Evolutionary conservation across 2,888 invertebrate species (phyloP), one percentile per base, ranked within the genome.

Genomic region (Hybos culiciformis): DNA sequence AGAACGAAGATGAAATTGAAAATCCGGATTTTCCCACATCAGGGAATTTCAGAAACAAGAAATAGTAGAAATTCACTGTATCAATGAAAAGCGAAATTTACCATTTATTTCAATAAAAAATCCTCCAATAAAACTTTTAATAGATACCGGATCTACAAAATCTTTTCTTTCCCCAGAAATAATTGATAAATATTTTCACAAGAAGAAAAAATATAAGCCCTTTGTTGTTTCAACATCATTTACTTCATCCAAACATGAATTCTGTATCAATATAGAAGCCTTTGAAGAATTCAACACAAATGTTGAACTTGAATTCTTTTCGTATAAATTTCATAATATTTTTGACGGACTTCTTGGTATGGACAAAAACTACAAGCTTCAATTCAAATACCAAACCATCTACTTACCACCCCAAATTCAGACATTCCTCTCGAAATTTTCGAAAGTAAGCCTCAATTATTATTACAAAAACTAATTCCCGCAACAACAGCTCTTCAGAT

Each of bases 211-310:
- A 24, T n/a, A 9, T 14, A 39, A 43, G 14, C 34, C 38, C 15
- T 46, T 43, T 40, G 37, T 43, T 12, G 40, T 46, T 12, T 38
- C 41, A 33, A 41, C 41, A 12, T 40, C 42, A 19, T 45, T 46
- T 21, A 23, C 21, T 18, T 46, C 39, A 37, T 46, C 45, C 14
- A 24, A 19, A 14, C 42, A 40, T 24, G 18, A 40, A 12, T 14
- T 24, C 20, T 34, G 42, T 9, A 37, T 40, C 9, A 45, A 19
- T 5, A 40, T 45, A 21, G 39, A 39, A 11, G 42, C 39, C 18
- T 42, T 29, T 19, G 15, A 39, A 31, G 36, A 45, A 45, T 39
- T 41, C 21, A 38, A 39, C 18, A 36, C 39, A 37, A 24, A 41
- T 33, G 34, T 33, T 26, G 7, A 21, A 21, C 38, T 39, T 39